Evolutionary conservation across 2,888 invertebrate species (phyloP).

Genomic region (Pocota personata): DNA sequence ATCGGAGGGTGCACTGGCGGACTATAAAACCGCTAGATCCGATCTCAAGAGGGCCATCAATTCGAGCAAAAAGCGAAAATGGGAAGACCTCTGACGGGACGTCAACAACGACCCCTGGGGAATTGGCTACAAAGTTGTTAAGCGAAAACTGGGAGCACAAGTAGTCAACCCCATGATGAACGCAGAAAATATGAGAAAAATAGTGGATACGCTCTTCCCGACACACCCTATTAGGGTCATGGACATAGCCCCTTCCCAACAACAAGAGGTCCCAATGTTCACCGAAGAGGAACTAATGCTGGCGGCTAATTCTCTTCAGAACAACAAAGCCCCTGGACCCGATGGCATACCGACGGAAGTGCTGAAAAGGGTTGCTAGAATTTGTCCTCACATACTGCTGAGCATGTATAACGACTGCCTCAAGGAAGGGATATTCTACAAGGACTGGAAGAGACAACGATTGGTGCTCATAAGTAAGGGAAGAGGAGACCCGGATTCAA

Average conservation of each 20-base stretch:
- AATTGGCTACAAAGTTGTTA: too few species aligned
- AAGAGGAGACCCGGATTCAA: constrained; percentile 30
- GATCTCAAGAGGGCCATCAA: too few species aligned
- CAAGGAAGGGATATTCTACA: constrained; percentile 20
- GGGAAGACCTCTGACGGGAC: too few species aligned
- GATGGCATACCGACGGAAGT: constrained; percentile 54
- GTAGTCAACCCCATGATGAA: background rate
- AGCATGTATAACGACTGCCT: constrained; percentile 35
- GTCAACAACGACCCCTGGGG: too few species aligned
- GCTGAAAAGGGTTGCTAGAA: constrained; percentile 6
- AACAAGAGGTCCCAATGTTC: background rate
- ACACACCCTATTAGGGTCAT: background rate
- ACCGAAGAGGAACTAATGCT: background rate
- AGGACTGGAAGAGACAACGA: constrained; percentile 32
- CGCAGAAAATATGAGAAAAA: background rate
- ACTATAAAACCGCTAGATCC: too few species aligned
- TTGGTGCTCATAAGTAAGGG: constrained; percentile 40
- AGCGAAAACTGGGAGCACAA: background rate
- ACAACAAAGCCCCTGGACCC: constrained; percentile 22
- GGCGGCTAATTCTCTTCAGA: background rate
- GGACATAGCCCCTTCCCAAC: too few species aligned
- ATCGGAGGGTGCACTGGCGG: too few species aligned
- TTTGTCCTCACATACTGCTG: background rate
- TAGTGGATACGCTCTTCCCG: background rate
- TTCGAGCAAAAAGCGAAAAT: too few species aligned